These are phyloP conservation scores for Bombyx mori DNA, from an alignment of 1,140 invertebrate species.

Conservation along the genomic window DNA sequence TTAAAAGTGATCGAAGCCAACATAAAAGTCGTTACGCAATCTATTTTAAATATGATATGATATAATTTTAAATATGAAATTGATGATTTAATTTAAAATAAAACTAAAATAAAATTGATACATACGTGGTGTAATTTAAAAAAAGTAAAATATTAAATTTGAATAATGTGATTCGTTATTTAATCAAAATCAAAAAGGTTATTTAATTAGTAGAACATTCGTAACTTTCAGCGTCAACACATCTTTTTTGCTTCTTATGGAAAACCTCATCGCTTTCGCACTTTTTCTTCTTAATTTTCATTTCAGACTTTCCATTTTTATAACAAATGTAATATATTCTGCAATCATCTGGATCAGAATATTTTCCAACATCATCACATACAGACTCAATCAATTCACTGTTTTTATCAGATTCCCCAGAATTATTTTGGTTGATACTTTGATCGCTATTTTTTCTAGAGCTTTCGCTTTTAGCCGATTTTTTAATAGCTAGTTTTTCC, in stretches of 20 bases:
- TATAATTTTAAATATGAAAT: too few relatives aligned
- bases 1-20: too few relatives aligned
- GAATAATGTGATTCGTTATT: too few relatives aligned
- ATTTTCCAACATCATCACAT: constrained; percentile 47
- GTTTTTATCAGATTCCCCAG: constrained; percentile 11
- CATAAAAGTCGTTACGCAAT: too few relatives aligned
- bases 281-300: constrained; percentile 36
- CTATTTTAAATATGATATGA: too few relatives aligned
- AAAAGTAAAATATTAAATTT: too few relatives aligned
- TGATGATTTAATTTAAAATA: too few relatives aligned
- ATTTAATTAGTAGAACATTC: constrained; percentile 23
- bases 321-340: constrained; percentile 48
- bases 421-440: constrained; percentile 17
- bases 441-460: constrained; percentile 22
- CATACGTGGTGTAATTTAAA: too few relatives aligned
- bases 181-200: too few relatives aligned
- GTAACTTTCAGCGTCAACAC: constrained; percentile 44
- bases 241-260: constrained; percentile 43
- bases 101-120: too few relatives aligned
- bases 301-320: constrained; percentile 31
- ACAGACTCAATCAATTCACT: constrained; percentile 24
- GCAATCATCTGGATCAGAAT: constrained; percentile 36
- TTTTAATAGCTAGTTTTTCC: too few relatives aligned
- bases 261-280: constrained; percentile 49
- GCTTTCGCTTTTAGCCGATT: constrained; percentile 10